A percentile compares a stretch with the other conserved stretches of the same genome.
These are phyloP conservation scores for Limnephilus auricula DNA, from an alignment of 2,888 invertebrate species.

Conservation along the genomic window DNA sequence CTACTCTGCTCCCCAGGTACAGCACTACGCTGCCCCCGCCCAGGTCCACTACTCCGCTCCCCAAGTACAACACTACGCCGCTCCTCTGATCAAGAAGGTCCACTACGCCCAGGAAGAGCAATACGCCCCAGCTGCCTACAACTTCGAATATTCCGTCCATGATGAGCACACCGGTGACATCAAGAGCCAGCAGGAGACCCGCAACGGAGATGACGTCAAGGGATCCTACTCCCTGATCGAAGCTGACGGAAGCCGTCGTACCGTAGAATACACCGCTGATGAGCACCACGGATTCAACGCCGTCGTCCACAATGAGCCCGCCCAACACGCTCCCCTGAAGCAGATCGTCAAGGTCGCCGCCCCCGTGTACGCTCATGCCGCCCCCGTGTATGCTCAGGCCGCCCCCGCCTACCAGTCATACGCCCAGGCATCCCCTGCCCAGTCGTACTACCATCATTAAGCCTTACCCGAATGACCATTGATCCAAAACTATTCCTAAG, in stretches of 20 bases:
- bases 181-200: constrained; percentile 75
- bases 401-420: constrained; percentile 54
- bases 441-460: constrained; percentile 59
- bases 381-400: constrained; percentile 46
- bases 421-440: constrained; percentile 55
- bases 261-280: constrained; percentile 75
- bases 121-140: constrained; percentile 58
- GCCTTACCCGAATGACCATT: constrained; percentile 11
- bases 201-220: constrained; percentile 73
- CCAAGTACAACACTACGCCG: constrained; percentile 49
- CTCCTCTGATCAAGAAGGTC: constrained; percentile 31
- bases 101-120: constrained; percentile 42
- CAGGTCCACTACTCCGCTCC: constrained; percentile 50
- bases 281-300: constrained; percentile 75
- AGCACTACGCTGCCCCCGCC: constrained; percentile 54
- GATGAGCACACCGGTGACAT: constrained; percentile 72
- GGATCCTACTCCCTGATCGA: constrained; percentile 76
- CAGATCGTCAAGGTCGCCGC: constrained; percentile 58
- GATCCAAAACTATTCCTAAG: constrained; percentile 10
- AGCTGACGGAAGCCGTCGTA: constrained; percentile 74
- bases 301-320: constrained; percentile 73
- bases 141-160: constrained; percentile 62
- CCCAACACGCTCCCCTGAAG: constrained; percentile 61
- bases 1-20: constrained; percentile 55
- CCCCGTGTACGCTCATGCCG: constrained; percentile 54